These are phyloP conservation scores for Jaculus jaculus DNA, from an alignment of 2,113 vertebrate species.

Conservation along the genomic window DNA sequence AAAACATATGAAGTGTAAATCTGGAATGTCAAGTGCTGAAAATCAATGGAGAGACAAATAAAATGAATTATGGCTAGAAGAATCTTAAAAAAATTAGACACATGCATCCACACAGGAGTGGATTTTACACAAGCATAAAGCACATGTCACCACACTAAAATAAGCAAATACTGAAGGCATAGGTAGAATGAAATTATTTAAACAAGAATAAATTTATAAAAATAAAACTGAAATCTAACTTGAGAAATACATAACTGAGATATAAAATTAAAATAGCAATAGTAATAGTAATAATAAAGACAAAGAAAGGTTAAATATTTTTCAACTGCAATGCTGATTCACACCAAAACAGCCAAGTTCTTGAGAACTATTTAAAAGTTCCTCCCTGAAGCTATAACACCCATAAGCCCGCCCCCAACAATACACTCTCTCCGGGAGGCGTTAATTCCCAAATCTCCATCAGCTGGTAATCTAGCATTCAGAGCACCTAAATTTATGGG, in stretches of 20 bases:
- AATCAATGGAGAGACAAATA: conserved; percentile 46
- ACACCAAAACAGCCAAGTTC: background rate
- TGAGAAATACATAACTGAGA: background rate
- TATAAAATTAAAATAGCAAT: background rate
- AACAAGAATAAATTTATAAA: conserved; percentile 41
- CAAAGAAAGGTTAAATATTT: conserved; percentile 42
- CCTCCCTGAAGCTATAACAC: background rate
- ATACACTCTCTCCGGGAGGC: no score
- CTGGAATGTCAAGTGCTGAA: conserved; percentile 2
- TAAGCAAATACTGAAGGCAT: background rate
- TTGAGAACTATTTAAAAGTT: background rate
- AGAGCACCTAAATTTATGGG: no score
- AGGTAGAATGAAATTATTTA: conserved; percentile 25
- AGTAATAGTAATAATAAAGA: conserved; percentile 33
- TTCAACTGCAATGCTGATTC: conserved; percentile 31
- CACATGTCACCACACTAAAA: background rate
- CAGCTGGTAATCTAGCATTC: no score
- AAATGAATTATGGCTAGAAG: background rate
- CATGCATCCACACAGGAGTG: background rate
- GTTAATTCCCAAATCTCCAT: no score
- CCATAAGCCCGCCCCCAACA: no score
- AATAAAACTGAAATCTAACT: background rate
- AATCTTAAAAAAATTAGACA: background rate
- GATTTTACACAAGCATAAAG: background rate
- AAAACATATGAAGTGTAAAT: conserved; percentile 50